Conservation (phyloP, 2,797 vertebrate species). For the Steatocranus sp. region DNA sequence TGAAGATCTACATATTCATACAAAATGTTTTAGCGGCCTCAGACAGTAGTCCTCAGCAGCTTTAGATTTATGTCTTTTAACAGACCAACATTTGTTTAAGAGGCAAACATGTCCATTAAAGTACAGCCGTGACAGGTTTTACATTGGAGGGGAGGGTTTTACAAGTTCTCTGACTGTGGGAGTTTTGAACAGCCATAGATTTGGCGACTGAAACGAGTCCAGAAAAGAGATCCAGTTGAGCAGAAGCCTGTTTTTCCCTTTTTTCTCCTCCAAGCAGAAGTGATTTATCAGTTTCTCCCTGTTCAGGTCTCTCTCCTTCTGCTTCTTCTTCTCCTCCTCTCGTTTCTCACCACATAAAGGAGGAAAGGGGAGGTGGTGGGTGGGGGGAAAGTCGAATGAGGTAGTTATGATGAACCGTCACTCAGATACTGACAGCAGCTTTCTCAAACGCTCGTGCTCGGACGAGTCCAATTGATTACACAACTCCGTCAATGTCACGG, state of each 20-base stretch:
- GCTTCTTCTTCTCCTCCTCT: slow-evolving; percentile 3
- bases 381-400: slow-evolving; percentile 9
- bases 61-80: not conserved
- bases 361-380: not conserved
- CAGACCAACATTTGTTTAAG: not conserved
- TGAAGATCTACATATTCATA: not conserved
- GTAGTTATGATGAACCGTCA: slow-evolving; percentile 71
- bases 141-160: not conserved
- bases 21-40: not conserved
- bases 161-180: not conserved
- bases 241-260: not conserved
- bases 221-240: slow-evolving; percentile 5
- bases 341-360: slow-evolving; percentile 10
- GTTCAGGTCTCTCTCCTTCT: slow-evolving; percentile 22
- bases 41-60: not conserved
- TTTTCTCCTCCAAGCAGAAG: slow-evolving; percentile 15
- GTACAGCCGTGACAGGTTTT: not conserved
- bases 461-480: slow-evolving; percentile 88
- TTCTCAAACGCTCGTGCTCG: slow-evolving; percentile 70
- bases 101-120: not conserved
- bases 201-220: not conserved
- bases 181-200: not conserved
- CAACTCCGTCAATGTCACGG: slow-evolving; percentile 87
- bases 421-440: slow-evolving; percentile 71
- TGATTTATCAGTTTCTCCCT: slow-evolving; percentile 46